Evolutionary conservation across 2,797 vertebrate species (phyloP), one percentile per base, ranked within the genome.

Genomic region (Sebastes wilsoni): DNA sequence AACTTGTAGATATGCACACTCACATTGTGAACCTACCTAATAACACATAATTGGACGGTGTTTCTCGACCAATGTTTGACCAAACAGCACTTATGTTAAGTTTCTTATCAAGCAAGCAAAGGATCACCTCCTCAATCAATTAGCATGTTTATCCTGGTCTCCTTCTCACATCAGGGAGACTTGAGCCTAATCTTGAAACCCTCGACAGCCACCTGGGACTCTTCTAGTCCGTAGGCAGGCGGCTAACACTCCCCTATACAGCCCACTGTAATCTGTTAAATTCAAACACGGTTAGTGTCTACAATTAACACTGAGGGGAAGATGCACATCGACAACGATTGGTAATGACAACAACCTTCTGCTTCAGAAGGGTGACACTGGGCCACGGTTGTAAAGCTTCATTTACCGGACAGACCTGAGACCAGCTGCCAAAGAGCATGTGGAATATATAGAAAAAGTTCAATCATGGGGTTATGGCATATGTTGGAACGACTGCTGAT

Each of bases 321-420:
- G 79, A 56, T 18, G 7, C 22, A 54, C 14, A 66, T 88, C 65
- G 70, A 8, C 4, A 56, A 69, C 14, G 82, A 91, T 79, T 89
- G 58, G 56, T 70, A 27, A 69, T 78, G 88, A 87, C 88, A 92
- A 32, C 59, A 73, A 38, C 87, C 83, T 79, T 85, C 85, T 86
- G 84, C 36, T 72, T 65, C 5, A 11, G 59, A 42, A 20, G 27
- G 64, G n/a, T 1, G 4, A 46, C 1, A 1, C 14, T 11, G 28
- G 80, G 70, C 10, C 34, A 65, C 4, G 20, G 28, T 16, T 6
- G 20, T 54, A 49, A 77, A 78, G n/a, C 54, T 59, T 0, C 20
- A n/a, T 54, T 54, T 54, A n/a, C 20, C 20, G 2, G 25, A 8
- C 25, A 74, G 38, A 60, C 23, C 46, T 71, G 30, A 66, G 60